Base-by-base conservation (phyloP, 2,797 vertebrate genomes). In the Sebastes flavidus region DNA sequence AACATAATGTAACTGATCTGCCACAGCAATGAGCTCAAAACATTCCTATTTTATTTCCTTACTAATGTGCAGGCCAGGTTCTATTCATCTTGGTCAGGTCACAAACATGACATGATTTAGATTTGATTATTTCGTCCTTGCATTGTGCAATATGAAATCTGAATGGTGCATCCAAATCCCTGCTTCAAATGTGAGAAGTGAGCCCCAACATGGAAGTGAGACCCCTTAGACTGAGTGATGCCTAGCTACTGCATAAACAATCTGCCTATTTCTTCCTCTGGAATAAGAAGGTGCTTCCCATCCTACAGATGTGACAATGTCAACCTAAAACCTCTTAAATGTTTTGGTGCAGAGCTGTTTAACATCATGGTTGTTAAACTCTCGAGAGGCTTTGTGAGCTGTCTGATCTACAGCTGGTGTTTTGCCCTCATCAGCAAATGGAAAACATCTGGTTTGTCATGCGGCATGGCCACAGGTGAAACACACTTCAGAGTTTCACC, bases 391-490 rank as follows among this genome's bases (percentile, higher is more conserved):
- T 61, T 16, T 49, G 52, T 32, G 74, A 27, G 55, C 73, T 78
- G 34, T 68, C 25, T 54, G 60, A 73, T 78, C 22, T 77, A n/a
- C 25, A 56, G 61, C 65, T 73, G 75, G 73, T 75, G 20, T 79
- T 83, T 69, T 55, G 27, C 22, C 5, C 22, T 1, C 22, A 10
- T 24, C 46, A 56, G 32, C 20, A 55, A 69, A 77, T 72, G 18
- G 22, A 67, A 82, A 80, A 75, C 60, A 63, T 82, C 72, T 63
- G 78, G 52, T 52, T 56, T 54, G 22, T 68, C 2, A 2, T 61
- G 67, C 20, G 30, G 38, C 6, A 29, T 10, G 11, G 61, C 46
- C 72, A 77, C 69, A 83, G 75, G 72, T 80, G 56, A 62, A 69
- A 18, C 25, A 32, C 12, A 67, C 63, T 30, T 80, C 29, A 78